Evolutionary conservation across 2,797 vertebrate species (phyloP).

Genomic region (Eidolon dupreanum): DNA sequence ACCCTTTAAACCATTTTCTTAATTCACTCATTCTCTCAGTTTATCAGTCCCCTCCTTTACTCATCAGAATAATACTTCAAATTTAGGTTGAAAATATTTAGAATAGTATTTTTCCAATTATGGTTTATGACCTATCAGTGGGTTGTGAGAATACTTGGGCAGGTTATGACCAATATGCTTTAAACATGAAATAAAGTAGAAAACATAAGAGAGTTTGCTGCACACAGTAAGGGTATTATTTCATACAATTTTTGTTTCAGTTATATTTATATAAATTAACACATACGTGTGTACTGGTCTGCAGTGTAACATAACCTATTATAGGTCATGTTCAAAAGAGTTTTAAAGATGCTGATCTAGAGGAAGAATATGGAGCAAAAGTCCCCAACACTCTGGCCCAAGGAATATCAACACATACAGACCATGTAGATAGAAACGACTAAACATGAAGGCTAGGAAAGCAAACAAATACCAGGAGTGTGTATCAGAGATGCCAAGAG

Average conservation of each 20-base stretch:
- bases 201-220: not conserved
- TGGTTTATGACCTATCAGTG: not conserved
- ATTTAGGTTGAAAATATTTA: not conserved
- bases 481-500: not conserved
- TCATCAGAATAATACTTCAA: not conserved
- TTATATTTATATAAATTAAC: not conserved
- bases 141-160: not conserved
- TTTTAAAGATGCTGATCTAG: not conserved
- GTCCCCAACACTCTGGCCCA: not conserved
- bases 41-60: not conserved
- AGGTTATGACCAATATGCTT: not conserved
- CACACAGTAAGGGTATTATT: not conserved
- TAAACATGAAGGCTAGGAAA: not conserved
- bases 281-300: not conserved
- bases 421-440: not conserved
- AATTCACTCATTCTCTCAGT: not conserved
- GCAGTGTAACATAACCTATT: not conserved
- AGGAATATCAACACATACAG: not conserved
- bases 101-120: constrained; percentile 1
- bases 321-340: not conserved
- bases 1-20: not conserved
- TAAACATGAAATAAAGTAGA: not conserved
- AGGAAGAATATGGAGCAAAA: not conserved
- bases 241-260: constrained; percentile 5
- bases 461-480: not conserved